Conservation (phyloP, 2,797 vertebrate species). For the Gambusia yucatana region DNA sequence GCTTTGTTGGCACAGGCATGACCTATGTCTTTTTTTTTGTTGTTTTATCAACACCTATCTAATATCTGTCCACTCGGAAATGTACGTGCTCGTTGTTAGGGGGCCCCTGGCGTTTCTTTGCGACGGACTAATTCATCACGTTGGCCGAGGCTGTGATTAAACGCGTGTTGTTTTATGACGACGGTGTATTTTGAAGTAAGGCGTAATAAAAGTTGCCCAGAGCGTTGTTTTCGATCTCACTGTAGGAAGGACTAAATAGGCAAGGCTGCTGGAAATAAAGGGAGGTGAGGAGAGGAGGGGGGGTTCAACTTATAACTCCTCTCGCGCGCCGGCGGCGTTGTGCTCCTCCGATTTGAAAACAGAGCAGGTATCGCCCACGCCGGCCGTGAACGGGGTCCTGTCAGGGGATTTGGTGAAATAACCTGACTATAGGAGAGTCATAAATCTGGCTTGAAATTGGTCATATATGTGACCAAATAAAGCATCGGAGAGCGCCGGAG, state of each 20-base stretch:
- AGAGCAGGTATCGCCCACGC: slow-evolving; percentile 65
- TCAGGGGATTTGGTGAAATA: slow-evolving; percentile 69
- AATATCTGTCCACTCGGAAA: slow-evolving; percentile 57
- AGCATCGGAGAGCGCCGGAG: slow-evolving; percentile 51
- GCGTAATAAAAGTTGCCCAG: slow-evolving; percentile 69
- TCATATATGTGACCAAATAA: slow-evolving; percentile 70
- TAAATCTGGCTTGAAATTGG: slow-evolving; percentile 76
- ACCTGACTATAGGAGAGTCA: slow-evolving; percentile 66
- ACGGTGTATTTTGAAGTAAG: slow-evolving; percentile 66
- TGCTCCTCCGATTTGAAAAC: slow-evolving; percentile 59
- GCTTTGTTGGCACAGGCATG: slow-evolving; percentile 12
- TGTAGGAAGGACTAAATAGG: slow-evolving; percentile 49
- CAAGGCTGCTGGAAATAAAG: slow-evolving; percentile 54
- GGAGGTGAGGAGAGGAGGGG: slow-evolving; percentile 6
- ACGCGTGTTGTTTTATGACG: slow-evolving; percentile 74
- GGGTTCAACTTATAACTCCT: slow-evolving; percentile 67
- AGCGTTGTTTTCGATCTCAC: slow-evolving; percentile 43
- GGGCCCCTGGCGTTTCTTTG: slow-evolving; percentile 36
- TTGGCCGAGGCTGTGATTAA: slow-evolving; percentile 68
- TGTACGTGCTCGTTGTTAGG: slow-evolving; percentile 57
- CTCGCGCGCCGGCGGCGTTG: slow-evolving; percentile 38
- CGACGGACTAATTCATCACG: slow-evolving; percentile 70
- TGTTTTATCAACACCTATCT: slow-evolving; percentile 59
- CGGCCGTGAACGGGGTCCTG: slow-evolving; percentile 66
- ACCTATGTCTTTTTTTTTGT: slow-evolving; percentile 41